Percentiles rank a stretch among this genome's conserved stretches.
These are phyloP conservation scores for Ficedula albicollis DNA, from an alignment of 2,797 vertebrate genomes.

Conservation along the genomic window DNA sequence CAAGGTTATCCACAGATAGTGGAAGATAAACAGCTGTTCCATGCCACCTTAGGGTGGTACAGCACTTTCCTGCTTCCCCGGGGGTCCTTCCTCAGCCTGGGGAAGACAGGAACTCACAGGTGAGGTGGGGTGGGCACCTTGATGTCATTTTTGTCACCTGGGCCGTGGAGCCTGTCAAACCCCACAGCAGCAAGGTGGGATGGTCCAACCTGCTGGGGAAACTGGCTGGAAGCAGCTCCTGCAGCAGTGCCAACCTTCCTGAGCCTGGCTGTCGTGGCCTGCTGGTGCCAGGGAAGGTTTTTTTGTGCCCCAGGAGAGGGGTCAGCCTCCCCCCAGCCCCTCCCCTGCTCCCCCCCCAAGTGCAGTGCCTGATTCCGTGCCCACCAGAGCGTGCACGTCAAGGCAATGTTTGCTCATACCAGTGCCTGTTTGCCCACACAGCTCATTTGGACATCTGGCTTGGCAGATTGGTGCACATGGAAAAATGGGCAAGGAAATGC, in stretches of 20 bases:
- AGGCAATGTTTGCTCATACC: conserved; percentile 47
- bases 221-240: background rate
- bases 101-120: background rate
- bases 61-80: background rate
- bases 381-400: rapidly evolving
- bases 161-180: background rate
- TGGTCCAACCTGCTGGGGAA: background rate
- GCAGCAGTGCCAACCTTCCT: background rate
- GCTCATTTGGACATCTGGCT: conserved; percentile 61
- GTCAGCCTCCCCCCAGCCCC: background rate
- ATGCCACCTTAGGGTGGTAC: background rate
- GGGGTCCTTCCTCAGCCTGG: background rate
- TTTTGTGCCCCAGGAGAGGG: background rate
- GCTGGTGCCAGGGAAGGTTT: background rate
- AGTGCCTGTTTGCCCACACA: conserved; percentile 64
- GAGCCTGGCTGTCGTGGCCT: background rate
- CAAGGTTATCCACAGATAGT: background rate
- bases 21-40: background rate
- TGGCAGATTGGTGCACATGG: conserved; percentile 61
- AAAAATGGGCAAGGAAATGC: conserved; percentile 44
- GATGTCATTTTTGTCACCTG: background rate
- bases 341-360: background rate
- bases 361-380: background rate
- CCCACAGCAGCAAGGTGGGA: background rate
- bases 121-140: background rate